Percentiles rank a stretch among this genome's conserved stretches.
Conservation (phyloP, 1,140 invertebrate species). For the Drosophila persimilis region DNA sequence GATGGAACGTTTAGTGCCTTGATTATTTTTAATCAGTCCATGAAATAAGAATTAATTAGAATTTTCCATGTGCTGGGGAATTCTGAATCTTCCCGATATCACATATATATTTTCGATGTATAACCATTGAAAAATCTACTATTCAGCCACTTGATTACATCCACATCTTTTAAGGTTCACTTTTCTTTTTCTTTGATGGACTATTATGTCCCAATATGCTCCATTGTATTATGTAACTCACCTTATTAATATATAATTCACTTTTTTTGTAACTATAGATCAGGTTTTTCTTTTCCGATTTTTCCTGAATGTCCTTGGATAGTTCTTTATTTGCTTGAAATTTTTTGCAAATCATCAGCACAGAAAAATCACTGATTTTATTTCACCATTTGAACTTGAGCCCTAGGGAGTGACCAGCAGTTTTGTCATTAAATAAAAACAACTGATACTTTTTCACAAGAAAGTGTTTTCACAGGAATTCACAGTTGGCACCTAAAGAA, state of each 20-base stretch:
- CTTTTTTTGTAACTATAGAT: slow-evolving; percentile 6
- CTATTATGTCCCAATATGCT: no score
- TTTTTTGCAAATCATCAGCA: slow-evolving; percentile 58
- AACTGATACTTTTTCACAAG: slow-evolving; percentile 14
- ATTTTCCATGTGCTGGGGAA: neutral
- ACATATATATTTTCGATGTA: no score
- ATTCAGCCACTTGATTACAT: neutral
- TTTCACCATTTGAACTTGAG: slow-evolving; percentile 66
- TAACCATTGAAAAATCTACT: neutral
- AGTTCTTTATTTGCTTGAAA: slow-evolving; percentile 6
- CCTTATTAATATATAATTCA: slow-evolving; percentile 18
- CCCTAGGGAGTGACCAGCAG: slow-evolving; percentile 36
- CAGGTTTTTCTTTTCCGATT: neutral
- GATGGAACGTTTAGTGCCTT: neutral
- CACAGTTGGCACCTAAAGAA: neutral
- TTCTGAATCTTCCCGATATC: neutral
- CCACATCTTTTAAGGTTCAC: neutral
- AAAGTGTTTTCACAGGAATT: slow-evolving; percentile 16
- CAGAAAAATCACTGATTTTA: slow-evolving; percentile 48
- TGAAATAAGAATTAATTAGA: neutral
- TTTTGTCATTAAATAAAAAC: slow-evolving; percentile 24
- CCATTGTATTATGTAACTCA: slow-evolving; percentile 51
- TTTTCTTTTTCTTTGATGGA: no score
- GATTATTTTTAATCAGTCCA: slow-evolving; percentile 20
- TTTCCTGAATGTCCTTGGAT: slow-evolving; percentile 17